phyloP scores from a whole-genome alignment of 2,113 vertebrate genomes.

The Passer domesticus region DNA sequence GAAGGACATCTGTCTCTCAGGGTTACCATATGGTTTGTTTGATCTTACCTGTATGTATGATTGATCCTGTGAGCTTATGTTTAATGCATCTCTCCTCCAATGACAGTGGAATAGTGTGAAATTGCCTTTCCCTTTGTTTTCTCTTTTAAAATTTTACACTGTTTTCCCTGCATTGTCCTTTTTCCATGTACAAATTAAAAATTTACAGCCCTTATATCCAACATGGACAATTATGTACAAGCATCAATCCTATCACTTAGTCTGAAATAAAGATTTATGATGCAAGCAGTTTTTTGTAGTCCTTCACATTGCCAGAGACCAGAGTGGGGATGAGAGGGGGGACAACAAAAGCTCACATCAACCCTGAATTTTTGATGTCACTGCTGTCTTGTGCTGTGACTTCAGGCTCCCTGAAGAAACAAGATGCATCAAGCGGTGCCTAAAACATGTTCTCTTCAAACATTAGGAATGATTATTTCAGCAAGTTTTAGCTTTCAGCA shows the following conservation, averaged over 20 bases:
- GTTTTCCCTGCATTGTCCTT: background rate
- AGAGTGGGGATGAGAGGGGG: background rate
- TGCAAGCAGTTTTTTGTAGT: constrained; percentile 11
- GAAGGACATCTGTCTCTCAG: constrained; percentile 6
- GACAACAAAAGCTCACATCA: background rate
- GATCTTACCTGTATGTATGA: background rate
- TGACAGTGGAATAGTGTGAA: background rate
- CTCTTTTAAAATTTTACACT: background rate
- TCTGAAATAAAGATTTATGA: constrained; percentile 37
- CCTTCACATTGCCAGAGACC: background rate
- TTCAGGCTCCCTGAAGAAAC: constrained; percentile 62
- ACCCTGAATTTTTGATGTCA: background rate
- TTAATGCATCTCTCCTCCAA: background rate
- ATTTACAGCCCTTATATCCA: background rate
- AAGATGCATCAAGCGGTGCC: constrained; percentile 37
- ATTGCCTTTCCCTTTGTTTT: background rate
- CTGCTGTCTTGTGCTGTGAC: constrained; percentile 38
- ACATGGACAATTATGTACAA: background rate
- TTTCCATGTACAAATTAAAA: background rate
- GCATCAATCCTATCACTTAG: constrained; percentile 2
- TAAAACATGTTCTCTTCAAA: constrained; percentile 60
- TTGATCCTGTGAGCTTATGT: background rate
- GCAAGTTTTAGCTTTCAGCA: constrained; percentile 71
- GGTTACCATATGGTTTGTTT: background rate
- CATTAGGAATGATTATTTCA: constrained; percentile 67